A percentile compares a stretch with the other conserved stretches of the same genome.
Conservation (phyloP, 2,797 vertebrate genomes). For the Notamacropus eugenii region DNA sequence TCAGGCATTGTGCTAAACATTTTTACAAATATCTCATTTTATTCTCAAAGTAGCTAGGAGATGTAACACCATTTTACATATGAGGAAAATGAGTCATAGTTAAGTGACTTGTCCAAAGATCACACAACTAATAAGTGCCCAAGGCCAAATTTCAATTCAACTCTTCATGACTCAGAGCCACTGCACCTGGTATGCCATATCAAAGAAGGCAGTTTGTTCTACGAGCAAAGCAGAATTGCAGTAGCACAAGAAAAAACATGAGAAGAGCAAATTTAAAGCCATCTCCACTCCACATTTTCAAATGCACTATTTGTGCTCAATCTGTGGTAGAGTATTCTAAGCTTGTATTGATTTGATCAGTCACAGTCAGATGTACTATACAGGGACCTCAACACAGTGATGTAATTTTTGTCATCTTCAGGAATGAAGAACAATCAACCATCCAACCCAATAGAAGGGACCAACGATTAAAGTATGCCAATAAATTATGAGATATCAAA, state of each 20-base stretch:
- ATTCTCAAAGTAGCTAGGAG: neutral
- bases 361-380: neutral
- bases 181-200: neutral
- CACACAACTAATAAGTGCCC: neutral
- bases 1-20: neutral
- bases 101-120: neutral
- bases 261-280: neutral
- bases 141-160: neutral
- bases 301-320: neutral
- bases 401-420: neutral
- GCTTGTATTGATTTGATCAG: neutral
- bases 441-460: neutral
- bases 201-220: neutral
- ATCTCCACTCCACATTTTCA: neutral
- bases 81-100: neutral
- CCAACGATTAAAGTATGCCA: neutral
- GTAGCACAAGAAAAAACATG: neutral
- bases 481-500: neutral
- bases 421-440: neutral
- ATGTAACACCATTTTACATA: neutral
- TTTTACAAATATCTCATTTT: neutral
- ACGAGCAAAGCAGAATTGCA: no score
- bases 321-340: neutral
- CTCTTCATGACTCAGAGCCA: neutral
- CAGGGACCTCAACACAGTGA: neutral